Percentiles rank a stretch among this genome's conserved stretches.
Evolutionary conservation across 2,113 vertebrate species (phyloP).

Genomic region (Salvelinus alpinus): DNA sequence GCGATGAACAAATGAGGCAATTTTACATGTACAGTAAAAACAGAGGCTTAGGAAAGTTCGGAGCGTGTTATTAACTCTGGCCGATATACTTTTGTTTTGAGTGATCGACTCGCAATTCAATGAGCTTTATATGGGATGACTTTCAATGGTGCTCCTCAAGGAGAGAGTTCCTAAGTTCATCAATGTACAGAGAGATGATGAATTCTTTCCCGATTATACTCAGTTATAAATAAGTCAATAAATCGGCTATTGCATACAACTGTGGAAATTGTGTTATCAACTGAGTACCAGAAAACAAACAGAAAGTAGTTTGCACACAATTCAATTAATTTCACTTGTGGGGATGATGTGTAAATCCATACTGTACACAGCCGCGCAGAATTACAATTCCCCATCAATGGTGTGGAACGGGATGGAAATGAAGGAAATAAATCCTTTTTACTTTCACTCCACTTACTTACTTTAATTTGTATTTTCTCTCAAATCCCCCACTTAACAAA

Average conservation of each 20-base stretch:
- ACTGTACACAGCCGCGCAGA: slow-evolving; percentile 39
- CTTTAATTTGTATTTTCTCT: slow-evolving; percentile 67
- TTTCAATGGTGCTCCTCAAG: neutral
- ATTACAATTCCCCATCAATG: slow-evolving; percentile 54
- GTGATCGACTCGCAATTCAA: slow-evolving; percentile 17
- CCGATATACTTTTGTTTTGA: slow-evolving; percentile 13
- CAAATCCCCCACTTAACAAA: slow-evolving; percentile 55
- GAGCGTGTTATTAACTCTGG: slow-evolving; percentile 23
- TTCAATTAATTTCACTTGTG: slow-evolving; percentile 50
- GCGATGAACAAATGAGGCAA: slow-evolving; percentile 43
- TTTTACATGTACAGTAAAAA: slow-evolving; percentile 49
- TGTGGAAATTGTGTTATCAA: slow-evolving; percentile 34
- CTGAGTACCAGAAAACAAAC: slow-evolving; percentile 26
- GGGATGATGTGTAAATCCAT: slow-evolving; percentile 35
- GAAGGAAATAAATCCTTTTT: slow-evolving; percentile 62
- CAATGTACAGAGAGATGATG: neutral
- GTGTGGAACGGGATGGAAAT: slow-evolving; percentile 55
- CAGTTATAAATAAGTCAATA: slow-evolving; percentile 20
- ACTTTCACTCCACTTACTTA: slow-evolving; percentile 66
- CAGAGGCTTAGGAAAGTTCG: slow-evolving; percentile 6
- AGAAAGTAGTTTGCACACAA: slow-evolving; percentile 29
- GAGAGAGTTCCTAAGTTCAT: neutral
- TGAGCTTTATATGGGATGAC: slow-evolving; percentile 2
- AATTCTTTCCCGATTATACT: slow-evolving; percentile 13
- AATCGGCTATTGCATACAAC: slow-evolving; percentile 14